These are phyloP conservation scores for Holothuria scabra DNA, from an alignment of 53 echinoderm and acorn worm species.

Conservation along the genomic window DNA sequence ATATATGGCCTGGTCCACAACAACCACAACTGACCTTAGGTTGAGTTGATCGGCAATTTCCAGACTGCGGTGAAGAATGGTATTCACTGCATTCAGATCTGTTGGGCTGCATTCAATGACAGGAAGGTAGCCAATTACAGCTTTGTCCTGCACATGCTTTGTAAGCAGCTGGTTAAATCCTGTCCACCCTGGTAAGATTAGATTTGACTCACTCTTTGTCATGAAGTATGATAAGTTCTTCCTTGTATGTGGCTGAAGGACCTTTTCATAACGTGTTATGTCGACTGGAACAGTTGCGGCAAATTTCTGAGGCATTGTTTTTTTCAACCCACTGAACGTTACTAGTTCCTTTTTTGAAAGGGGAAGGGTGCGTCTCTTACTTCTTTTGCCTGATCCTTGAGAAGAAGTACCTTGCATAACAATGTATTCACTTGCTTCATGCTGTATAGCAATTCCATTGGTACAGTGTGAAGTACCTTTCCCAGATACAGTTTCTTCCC, in stretches of 20 bases:
- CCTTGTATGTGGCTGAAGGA: not conserved
- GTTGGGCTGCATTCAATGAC: slow-evolving; percentile 55
- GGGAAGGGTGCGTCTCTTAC: no score
- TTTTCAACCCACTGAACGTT: no score
- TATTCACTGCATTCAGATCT: slow-evolving; percentile 65
- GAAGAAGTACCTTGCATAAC: no score
- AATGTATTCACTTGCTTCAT: no score
- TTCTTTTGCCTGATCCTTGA: no score
- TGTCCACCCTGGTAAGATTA: slow-evolving; percentile 45
- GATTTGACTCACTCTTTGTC: not conserved
- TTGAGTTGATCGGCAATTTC: no score
- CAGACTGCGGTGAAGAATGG: slow-evolving; percentile 2
- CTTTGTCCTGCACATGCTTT: not conserved
- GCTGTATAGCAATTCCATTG: slow-evolving; percentile 31
- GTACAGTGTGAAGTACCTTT: slow-evolving; percentile 69
- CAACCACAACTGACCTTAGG: slow-evolving; percentile 18
- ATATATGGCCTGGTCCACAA: slow-evolving; percentile 70
- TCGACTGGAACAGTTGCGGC: no score
- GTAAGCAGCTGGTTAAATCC: slow-evolving; percentile 36
- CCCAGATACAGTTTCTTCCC: slow-evolving; percentile 62
- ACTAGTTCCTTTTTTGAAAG: no score
- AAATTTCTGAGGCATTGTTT: no score
- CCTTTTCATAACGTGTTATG: no score
- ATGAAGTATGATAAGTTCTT: not conserved
- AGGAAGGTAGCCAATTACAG: slow-evolving; percentile 60